Conservation (phyloP, 2,113 vertebrate species). For the Laterallus jamaicensis region DNA sequence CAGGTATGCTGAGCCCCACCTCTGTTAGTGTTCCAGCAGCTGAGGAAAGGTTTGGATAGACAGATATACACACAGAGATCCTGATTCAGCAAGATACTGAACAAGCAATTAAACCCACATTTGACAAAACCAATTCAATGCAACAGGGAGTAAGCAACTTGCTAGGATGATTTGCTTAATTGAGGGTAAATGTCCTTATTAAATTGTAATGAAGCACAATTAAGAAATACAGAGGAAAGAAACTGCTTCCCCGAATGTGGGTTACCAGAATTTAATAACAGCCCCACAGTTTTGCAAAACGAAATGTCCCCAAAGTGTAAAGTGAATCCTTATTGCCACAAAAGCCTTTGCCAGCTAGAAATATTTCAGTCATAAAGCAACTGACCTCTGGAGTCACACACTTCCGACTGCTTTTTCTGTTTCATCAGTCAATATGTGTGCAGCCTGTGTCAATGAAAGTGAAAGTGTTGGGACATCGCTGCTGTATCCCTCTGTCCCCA, state of each 20-base stretch:
- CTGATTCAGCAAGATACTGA: conserved; percentile 42
- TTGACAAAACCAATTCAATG: conserved; percentile 47
- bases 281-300: not conserved
- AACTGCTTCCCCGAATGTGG: not conserved
- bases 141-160: not conserved
- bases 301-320: not conserved
- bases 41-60: not conserved
- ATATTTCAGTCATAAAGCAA: not conserved
- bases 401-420: not conserved
- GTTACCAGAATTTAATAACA: conserved; percentile 8
- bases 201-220: conserved; percentile 54
- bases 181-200: conserved; percentile 56
- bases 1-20: not conserved
- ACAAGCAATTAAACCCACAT: not conserved
- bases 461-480: not conserved
- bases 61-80: not conserved
- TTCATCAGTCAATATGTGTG: not conserved
- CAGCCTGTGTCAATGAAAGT: not conserved
- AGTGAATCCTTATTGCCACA: not conserved
- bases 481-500: not conserved
- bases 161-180: conserved; percentile 50
- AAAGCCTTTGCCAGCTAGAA: conserved; percentile 4
- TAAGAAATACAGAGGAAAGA: conserved; percentile 30
- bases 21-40: not conserved
- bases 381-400: not conserved